A percentile compares a stretch with the other conserved stretches of the same genome.
phyloP scores from a whole-genome alignment of 2,797 vertebrate species.

The Enteromius fasciolatus region DNA sequence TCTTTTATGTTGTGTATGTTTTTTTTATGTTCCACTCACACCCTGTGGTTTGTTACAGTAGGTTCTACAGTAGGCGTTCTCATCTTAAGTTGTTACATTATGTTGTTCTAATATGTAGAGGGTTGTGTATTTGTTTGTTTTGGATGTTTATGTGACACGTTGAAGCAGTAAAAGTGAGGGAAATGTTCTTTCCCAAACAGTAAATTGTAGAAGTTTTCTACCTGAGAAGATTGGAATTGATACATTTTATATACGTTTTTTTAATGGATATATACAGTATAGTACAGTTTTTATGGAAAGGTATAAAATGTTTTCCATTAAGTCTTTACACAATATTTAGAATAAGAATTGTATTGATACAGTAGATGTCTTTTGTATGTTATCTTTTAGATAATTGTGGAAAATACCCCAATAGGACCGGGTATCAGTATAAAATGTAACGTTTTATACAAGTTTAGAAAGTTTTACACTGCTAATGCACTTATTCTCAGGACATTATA shows the following conservation, averaged over 20 bases:
- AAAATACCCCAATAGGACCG: neutral
- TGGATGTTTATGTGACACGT: neutral
- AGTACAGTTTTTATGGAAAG: neutral
- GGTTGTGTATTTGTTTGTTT: slow-evolving; percentile 6
- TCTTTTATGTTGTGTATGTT: neutral
- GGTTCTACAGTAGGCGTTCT: neutral
- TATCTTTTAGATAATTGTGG: neutral
- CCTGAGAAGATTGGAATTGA: neutral
- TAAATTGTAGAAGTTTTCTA: neutral
- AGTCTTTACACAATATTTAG: neutral
- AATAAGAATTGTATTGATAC: neutral
- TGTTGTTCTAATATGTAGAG: neutral
- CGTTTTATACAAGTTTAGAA: neutral
- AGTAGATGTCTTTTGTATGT: neutral
- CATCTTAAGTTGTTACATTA: neutral
- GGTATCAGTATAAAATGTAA: neutral
- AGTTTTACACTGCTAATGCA: neutral
- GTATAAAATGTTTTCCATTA: neutral
- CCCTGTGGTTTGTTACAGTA: neutral
- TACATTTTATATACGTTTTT: no score
- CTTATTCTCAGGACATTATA: neutral
- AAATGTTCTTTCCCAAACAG: neutral
- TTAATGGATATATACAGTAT: no score
- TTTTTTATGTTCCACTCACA: neutral
- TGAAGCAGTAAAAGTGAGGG: neutral